A percentile compares a stretch with the other conserved stretches of the same genome.
Evolutionary conservation across 2,888 invertebrate genomes (phyloP).

Genomic region (Caenorhabditis sp.): DNA sequence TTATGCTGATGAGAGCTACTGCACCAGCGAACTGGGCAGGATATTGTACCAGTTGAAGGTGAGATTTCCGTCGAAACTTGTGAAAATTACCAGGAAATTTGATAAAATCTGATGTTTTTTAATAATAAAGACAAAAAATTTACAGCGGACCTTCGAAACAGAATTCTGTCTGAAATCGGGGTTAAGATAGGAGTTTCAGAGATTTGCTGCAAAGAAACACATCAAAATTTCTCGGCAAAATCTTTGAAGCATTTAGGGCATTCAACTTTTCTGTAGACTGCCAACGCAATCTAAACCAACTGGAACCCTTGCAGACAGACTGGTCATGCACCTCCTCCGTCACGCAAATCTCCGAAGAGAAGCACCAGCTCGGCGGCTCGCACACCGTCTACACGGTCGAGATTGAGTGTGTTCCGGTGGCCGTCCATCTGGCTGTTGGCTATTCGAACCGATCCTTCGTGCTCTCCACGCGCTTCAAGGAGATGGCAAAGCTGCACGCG

Average conservation of each 20-base stretch:
- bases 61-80: background rate
- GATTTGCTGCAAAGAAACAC: too few relatives aligned
- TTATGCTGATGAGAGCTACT: conserved; percentile 67
- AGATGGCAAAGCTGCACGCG: conserved; percentile 59
- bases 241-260: too few relatives aligned
- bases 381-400: conserved; percentile 57
- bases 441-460: conserved; percentile 31
- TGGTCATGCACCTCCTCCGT: conserved; percentile 54
- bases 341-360: conserved; percentile 35
- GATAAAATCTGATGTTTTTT: background rate
- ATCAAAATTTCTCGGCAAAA: too few relatives aligned
- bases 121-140: background rate
- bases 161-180: too few relatives aligned
- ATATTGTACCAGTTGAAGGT: conserved; percentile 60
- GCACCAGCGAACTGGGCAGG: conserved; percentile 62
- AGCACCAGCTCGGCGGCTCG: conserved; percentile 44
- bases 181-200: too few relatives aligned
- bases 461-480: conserved; percentile 56
- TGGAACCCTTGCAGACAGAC: conserved; percentile 38
- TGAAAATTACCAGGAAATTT: background rate
- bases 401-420: conserved; percentile 42
- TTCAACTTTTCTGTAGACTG: too few relatives aligned
- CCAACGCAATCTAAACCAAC: too few relatives aligned
- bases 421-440: conserved; percentile 13
- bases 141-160: background rate